A percentile compares a stretch with the other conserved stretches of the same genome.
Conservation (phyloP, 2,888 invertebrate genomes). For the Dynastes maya region DNA sequence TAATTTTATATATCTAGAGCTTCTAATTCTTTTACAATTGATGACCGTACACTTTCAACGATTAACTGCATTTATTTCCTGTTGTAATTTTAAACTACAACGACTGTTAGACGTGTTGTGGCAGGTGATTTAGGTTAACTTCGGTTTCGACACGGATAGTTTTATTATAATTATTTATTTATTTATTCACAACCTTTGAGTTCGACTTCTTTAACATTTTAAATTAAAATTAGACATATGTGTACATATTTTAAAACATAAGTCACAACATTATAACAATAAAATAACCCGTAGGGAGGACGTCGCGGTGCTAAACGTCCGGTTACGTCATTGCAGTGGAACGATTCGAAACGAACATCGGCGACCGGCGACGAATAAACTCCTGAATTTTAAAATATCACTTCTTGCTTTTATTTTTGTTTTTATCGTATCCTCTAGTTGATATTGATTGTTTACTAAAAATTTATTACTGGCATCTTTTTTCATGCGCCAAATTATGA, state of each 20-base stretch:
- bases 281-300: constrained; percentile 60
- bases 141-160: constrained; percentile 43
- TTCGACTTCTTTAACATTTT: constrained; percentile 43
- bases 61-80: constrained; percentile 35
- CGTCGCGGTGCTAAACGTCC: constrained; percentile 59
- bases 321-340: constrained; percentile 62
- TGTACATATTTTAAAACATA: constrained; percentile 53
- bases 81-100: constrained; percentile 28
- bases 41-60: constrained; percentile 25
- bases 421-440: constrained; percentile 43
- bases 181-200: constrained; percentile 50
- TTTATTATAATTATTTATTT: constrained; percentile 20
- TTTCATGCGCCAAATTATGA: not conserved
- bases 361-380: constrained; percentile 55
- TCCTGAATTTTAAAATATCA: constrained; percentile 50
- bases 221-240: constrained; percentile 53
- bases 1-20: constrained; percentile 25
- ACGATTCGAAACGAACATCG: constrained; percentile 56
- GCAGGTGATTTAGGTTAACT: constrained; percentile 46
- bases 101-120: constrained; percentile 17
- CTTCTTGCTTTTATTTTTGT: constrained; percentile 36
- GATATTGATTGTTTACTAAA: constrained; percentile 26
- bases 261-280: constrained; percentile 61
- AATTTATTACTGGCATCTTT: not conserved
- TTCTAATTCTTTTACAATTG: constrained; percentile 2